Evolutionary conservation across 1,140 invertebrate genomes (phyloP).

Genomic region (Listronotus oregonensis): DNA sequence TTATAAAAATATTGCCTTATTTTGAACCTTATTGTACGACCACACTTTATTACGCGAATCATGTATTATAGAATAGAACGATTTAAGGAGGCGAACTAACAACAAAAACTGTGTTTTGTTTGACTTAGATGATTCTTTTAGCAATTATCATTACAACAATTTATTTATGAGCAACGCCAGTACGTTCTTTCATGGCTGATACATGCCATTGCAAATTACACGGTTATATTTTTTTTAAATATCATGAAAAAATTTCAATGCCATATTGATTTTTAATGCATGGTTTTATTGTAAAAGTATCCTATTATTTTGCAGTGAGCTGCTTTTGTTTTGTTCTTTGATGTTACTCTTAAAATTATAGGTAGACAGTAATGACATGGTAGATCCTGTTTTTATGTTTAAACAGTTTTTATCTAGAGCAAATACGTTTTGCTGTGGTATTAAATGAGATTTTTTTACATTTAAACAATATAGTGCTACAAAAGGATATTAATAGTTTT

Average conservation of each 20-base stretch:
- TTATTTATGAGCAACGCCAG: background rate
- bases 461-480: too few relatives aligned
- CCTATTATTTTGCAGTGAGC: slow-evolving; percentile 25
- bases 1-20: too few relatives aligned
- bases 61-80: too few relatives aligned
- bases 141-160: background rate
- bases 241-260: slow-evolving; percentile 29
- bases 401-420: background rate
- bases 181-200: slow-evolving; percentile 15
- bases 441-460: background rate
- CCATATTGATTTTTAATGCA: slow-evolving; percentile 32
- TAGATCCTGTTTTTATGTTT: slow-evolving; percentile 2
- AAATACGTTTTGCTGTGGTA: background rate
- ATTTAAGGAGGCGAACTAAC: background rate
- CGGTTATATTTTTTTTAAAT: slow-evolving; percentile 20
- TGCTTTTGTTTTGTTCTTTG: slow-evolving; percentile 20
- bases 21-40: too few relatives aligned
- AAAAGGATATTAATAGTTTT: background rate
- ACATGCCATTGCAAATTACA: slow-evolving; percentile 27
- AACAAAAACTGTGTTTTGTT: slow-evolving; percentile 1
- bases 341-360: slow-evolving; percentile 15
- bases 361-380: slow-evolving; percentile 4
- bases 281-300: slow-evolving; percentile 17
- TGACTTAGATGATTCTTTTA: background rate
- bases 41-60: too few relatives aligned